phyloP scores from a whole-genome alignment of 2,113 vertebrate genomes.

The Dromiciops gliroides region DNA sequence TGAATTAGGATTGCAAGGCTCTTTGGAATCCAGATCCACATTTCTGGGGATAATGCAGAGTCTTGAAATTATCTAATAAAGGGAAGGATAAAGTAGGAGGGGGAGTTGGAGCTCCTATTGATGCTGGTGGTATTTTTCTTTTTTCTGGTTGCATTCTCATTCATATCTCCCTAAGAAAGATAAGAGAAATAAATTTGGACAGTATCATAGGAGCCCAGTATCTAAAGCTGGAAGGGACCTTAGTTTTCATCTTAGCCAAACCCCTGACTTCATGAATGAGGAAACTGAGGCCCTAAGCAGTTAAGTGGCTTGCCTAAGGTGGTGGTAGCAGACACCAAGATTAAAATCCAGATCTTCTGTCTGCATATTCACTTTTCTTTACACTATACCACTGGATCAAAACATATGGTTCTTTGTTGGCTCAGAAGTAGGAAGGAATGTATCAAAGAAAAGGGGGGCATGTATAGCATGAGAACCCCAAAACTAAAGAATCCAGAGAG shows the following conservation, averaged over 20 bases:
- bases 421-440: not conserved
- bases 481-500: not conserved
- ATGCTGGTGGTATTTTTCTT: not conserved
- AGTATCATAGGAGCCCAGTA: not conserved
- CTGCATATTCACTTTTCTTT: not conserved
- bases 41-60: not conserved
- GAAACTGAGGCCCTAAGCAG: conserved; percentile 2
- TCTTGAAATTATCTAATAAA: not conserved
- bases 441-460: not conserved
- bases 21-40: not conserved
- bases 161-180: not conserved
- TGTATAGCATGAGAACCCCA: not conserved
- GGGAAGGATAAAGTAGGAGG: not conserved
- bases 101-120: not conserved
- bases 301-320: conserved; percentile 2
- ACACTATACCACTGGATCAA: not conserved
- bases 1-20: not conserved
- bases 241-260: not conserved
- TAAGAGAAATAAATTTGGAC: not conserved
- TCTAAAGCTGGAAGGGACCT: not conserved
- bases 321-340: not conserved
- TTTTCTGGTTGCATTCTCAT: not conserved
- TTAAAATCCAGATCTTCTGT: not conserved
- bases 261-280: not conserved
- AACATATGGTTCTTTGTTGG: not conserved